Evolutionary conservation across 2,888 invertebrate species (phyloP), one percentile per base, ranked within the genome.

Genomic region (Digitonthophagus gazella): DNA sequence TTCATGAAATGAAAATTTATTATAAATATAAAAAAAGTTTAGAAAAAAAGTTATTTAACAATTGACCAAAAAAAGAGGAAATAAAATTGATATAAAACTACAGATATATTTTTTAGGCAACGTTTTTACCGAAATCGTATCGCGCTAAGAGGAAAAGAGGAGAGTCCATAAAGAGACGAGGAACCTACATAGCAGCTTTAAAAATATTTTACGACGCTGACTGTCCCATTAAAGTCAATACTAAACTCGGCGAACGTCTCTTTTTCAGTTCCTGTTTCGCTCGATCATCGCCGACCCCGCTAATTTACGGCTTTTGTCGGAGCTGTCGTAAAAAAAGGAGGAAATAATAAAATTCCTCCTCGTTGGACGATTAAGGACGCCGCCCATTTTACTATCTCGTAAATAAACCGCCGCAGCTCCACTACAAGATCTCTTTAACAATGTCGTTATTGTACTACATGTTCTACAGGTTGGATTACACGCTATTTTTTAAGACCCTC

Each of bases 201-300:
- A 16, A 18, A 65, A 44, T 54, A 14, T 68, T 71, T 71, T 71
- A 71, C 44, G 70, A 68, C 57, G 54, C 22, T 20, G 58, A 28
- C 61, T 68, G 71, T 68, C 68, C 64, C 68, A 68, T 71, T 66
- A 71, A 71, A 68, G 71, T 71, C 71, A 67, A 70, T 64, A 71
- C 61, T 68, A 68, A 71, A 68, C 68, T 65, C 64, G 54, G 64
- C 20, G 66, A 56, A 71, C 64, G 58, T 71, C 71, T 71, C 63
- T 68, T 65, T 70, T 65, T 64, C 61, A 64, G 54, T 28, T 65
- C 67, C 61, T 64, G 54, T 28, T 67, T 58, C 56, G 16, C 67
- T 63, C 22, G 67, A 56, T 67, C 65, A 63, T 67, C 67, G 63
- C 61, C 61, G 55, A 22, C 55, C 54, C 19, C 57, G 18, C 54